Evolutionary conservation across 35 echinoderm and acorn worm species (phyloP).

Genomic region (Stichopus chloronotus): DNA sequence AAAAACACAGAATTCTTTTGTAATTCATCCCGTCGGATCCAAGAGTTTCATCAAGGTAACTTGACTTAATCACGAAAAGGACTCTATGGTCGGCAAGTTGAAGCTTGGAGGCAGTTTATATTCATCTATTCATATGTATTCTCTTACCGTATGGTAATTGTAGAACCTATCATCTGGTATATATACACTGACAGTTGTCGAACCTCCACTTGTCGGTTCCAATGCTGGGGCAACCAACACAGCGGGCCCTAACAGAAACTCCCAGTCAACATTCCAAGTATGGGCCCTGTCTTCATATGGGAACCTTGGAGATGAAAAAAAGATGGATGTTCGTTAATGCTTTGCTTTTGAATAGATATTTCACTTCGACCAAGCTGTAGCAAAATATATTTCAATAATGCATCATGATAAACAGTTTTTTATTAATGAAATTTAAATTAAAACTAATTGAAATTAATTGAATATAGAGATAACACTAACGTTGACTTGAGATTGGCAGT

Average conservation of each 20-base stretch:
- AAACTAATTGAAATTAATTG: too few relatives aligned
- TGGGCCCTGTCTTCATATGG: constrained; percentile 51
- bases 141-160: constrained; percentile 73
- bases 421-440: too few relatives aligned
- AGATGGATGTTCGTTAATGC: background rate
- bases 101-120: too few relatives aligned
- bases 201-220: constrained; percentile 54
- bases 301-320: constrained; percentile 41
- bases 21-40: too few relatives aligned
- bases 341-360: background rate
- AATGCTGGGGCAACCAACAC: constrained; percentile 67
- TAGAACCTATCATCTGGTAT: constrained; percentile 86
- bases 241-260: constrained; percentile 66
- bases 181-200: constrained; percentile 67
- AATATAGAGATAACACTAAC: too few relatives aligned
- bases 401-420: too few relatives aligned
- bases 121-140: too few relatives aligned
- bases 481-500: too few relatives aligned
- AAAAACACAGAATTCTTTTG: too few relatives aligned
- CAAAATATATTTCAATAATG: background rate
- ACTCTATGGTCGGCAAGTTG: too few relatives aligned
- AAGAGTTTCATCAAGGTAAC: too few relatives aligned
- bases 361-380: background rate
- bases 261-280: constrained; percentile 80
- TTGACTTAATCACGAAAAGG: too few relatives aligned